Conservation (phyloP, 1,140 invertebrate genomes). For the Thaumetopoea pityocampa region DNA sequence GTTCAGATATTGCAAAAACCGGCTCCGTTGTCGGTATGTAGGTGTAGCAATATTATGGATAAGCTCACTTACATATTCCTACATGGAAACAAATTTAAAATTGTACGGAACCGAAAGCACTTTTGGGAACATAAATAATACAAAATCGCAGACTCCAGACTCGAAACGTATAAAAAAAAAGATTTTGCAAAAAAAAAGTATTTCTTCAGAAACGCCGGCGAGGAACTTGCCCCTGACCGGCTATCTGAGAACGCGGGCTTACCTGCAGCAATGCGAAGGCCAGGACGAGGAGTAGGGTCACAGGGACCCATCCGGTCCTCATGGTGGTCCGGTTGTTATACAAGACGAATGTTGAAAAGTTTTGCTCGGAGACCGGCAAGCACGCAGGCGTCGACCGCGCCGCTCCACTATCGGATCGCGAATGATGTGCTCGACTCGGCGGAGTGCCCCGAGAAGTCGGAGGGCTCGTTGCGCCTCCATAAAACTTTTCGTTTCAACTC, state of each 20-base stretch:
- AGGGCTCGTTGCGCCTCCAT: too few relatives aligned
- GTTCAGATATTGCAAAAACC: slow-evolving; percentile 38
- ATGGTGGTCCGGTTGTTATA: slow-evolving; percentile 32
- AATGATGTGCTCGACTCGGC: slow-evolving; percentile 32
- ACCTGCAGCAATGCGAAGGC: slow-evolving; percentile 37
- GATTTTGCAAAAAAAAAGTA: slow-evolving; percentile 32
- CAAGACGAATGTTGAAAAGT: slow-evolving; percentile 45
- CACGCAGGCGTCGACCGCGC: slow-evolving; percentile 55
- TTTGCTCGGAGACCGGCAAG: slow-evolving; percentile 36
- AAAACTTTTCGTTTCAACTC: slow-evolving; percentile 43
- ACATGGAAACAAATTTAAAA: slow-evolving; percentile 11
- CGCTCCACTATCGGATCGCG: slow-evolving; percentile 55
- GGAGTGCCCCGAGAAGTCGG: too few relatives aligned
- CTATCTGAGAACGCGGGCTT: slow-evolving; percentile 25
- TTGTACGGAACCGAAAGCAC: too few relatives aligned
- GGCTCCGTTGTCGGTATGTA: slow-evolving; percentile 24
- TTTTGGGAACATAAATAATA: slow-evolving; percentile 5
- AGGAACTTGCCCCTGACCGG: slow-evolving; percentile 12
- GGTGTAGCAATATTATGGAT: not conserved
- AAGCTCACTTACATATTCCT: slow-evolving; percentile 6
- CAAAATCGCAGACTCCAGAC: slow-evolving; percentile 5
- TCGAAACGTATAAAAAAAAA: slow-evolving; percentile 18
- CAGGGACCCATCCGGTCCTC: slow-evolving; percentile 40
- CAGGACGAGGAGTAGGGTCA: slow-evolving; percentile 44
- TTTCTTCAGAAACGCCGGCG: slow-evolving; percentile 20